Base-by-base conservation (phyloP, 2,113 vertebrate species). In the Leptocoma aspasia region DNA sequence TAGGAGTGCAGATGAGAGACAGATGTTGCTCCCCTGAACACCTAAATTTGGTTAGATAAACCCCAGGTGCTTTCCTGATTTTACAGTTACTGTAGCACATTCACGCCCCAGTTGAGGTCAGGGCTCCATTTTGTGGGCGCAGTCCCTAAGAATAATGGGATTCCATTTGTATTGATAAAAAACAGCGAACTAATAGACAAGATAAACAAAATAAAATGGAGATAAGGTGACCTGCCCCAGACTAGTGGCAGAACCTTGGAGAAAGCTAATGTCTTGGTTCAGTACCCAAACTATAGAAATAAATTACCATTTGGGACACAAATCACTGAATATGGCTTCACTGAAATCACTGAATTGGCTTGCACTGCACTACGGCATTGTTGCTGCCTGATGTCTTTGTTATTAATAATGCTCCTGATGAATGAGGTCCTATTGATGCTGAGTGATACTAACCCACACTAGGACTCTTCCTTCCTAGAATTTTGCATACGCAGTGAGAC, bases 311-410 rank as follows among this genome's bases (percentile, higher is more conserved):
- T 69, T 69, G 37, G 23, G 60, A 23, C 7, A 22, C 17, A 70
- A 81, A 60, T 69, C 18, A 47, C 30, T 11, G 49, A 64, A 47
- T 33, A 28, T 33, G 33, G 18, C 22, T 50, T 44, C 22, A 13
- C 22, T 52, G 39, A 66, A 78, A 72, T 64, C 15, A 39, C 35
- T 11, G 59, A 65, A 60, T 44, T 39, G 31, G 8, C 9, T 75
- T 75, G 5, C 2, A 4, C 22, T 44, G 22, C 15, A 4, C 6
- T 23, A 77, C 11, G 26, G 13, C 0, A 1, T 6, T 30, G 17
- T 7, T 85, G 11, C 11, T 59, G 39, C 3, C 3, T 5, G 2
- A 24, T 0, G 0, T 3, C 9, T 56, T 65, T 80, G 7, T 47
- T 45, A 41, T 33, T 42, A 64, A 33, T 64, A 64, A 64, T 0